Percentiles rank a stretch among this genome's conserved stretches.
Evolutionary conservation across 1,140 invertebrate species (phyloP).

Genomic region (Thaumatotibia leucotreta): DNA sequence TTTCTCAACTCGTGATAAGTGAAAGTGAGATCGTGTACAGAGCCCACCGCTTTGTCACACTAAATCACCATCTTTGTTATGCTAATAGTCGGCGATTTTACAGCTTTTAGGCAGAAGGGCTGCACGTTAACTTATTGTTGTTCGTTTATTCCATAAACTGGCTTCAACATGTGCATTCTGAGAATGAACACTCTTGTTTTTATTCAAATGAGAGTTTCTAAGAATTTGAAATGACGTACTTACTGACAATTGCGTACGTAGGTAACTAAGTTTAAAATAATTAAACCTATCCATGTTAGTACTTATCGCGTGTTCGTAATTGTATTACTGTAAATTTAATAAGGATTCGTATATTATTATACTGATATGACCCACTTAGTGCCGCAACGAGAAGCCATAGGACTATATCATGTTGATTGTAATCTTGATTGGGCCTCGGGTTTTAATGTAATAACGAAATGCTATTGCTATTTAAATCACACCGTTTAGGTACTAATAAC

Average conservation of each 20-base stretch:
- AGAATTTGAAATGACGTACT: slow-evolving; percentile 15
- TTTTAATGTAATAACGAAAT: no score
- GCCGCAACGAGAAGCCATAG: no score
- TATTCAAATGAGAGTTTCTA: slow-evolving; percentile 25
- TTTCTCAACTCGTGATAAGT: slow-evolving; percentile 44
- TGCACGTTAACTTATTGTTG: slow-evolving; percentile 49
- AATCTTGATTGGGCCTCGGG: no score
- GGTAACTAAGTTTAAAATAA: neutral
- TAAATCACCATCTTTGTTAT: slow-evolving; percentile 66
- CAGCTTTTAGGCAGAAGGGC: slow-evolving; percentile 56
- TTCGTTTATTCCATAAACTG: slow-evolving; percentile 24
- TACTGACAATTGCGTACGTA: neutral
- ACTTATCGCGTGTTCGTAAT: neutral
- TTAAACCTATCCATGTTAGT: neutral
- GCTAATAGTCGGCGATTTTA: slow-evolving; percentile 59
- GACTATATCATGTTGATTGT: no score
- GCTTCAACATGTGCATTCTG: slow-evolving; percentile 45
- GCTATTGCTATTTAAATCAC: no score
- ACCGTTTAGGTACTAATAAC: no score
- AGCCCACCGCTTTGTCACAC: slow-evolving; percentile 45
- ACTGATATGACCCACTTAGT: no score
- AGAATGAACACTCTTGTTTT: slow-evolving; percentile 49
- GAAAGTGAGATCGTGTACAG: slow-evolving; percentile 54
- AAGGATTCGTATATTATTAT: neutral
- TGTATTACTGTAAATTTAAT: neutral